Conservation (phyloP, 2,888 invertebrate species). For the Synanthedon tipuliformis region DNA sequence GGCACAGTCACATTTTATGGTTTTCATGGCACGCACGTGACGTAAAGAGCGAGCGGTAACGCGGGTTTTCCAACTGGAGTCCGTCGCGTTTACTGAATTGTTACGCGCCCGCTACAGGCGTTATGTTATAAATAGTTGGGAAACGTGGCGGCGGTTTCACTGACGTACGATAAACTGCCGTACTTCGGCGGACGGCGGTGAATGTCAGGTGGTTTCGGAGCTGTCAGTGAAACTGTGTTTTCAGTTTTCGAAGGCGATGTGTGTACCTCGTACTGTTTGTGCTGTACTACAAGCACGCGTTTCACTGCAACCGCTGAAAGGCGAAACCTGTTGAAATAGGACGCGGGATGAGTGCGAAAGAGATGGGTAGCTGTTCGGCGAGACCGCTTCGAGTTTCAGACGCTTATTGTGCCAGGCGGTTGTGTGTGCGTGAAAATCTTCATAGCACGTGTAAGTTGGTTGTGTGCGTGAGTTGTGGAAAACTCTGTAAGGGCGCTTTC, state of each 20-base stretch:
- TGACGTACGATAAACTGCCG: constrained; percentile 34
- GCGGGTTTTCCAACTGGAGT: constrained; percentile 33
- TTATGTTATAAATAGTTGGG: constrained; percentile 56
- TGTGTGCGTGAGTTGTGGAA: constrained; percentile 67
- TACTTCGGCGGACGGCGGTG: constrained; percentile 39
- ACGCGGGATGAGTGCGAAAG: constrained; percentile 46
- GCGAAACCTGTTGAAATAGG: constrained; percentile 70
- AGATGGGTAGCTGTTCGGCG: constrained; percentile 25
- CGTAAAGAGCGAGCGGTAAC: constrained; percentile 29
- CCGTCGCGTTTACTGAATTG: constrained; percentile 39
- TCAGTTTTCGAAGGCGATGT: constrained; percentile 55
- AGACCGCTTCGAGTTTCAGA: constrained; percentile 42
- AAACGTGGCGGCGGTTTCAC: constrained; percentile 38
- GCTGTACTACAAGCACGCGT: constrained; percentile 62
- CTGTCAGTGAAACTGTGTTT: constrained; percentile 65
- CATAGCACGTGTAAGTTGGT: constrained; percentile 48
- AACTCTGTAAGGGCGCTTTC: constrained; percentile 63
- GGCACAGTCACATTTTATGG: constrained; percentile 42
- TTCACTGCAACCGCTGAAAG: constrained; percentile 62
- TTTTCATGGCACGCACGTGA: constrained; percentile 40
- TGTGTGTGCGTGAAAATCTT: constrained; percentile 61
- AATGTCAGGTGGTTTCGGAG: constrained; percentile 57
- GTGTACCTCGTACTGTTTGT: constrained; percentile 61
- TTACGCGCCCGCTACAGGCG: constrained; percentile 38
- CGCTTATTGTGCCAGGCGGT: constrained; percentile 53